These are phyloP conservation scores for Cephus runcator DNA, from an alignment of 2,888 invertebrate genomes.

Conservation along the genomic window DNA sequence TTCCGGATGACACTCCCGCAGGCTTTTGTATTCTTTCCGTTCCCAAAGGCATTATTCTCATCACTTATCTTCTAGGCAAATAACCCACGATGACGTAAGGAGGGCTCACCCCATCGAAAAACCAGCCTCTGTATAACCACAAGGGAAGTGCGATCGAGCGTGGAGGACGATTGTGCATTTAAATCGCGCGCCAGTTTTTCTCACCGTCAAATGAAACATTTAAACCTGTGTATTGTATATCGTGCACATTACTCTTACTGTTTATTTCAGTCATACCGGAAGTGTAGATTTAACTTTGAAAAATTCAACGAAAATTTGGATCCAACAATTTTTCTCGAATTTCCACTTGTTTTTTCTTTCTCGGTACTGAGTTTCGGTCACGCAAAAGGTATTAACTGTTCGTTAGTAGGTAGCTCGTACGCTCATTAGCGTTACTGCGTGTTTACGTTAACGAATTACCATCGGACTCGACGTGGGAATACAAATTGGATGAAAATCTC, in stretches of 20 bases:
- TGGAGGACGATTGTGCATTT: conserved; percentile 20
- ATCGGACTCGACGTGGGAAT: not conserved
- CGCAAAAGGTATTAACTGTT: conserved; percentile 51
- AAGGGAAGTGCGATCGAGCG: conserved; percentile 16
- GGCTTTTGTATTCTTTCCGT: conserved; percentile 36
- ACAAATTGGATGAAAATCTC: not conserved
- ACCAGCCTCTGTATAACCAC: not conserved
- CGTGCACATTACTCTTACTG: not conserved
- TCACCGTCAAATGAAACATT: no score
- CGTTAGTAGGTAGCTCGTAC: conserved; percentile 52
- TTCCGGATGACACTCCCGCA: conserved; percentile 25
- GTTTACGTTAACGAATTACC: not conserved
- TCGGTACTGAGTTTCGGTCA: not conserved
- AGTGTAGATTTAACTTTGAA: not conserved
- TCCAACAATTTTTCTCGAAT: not conserved
- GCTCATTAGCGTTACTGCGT: conserved; percentile 48
- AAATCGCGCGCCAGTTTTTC: no score
- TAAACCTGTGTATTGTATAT: not conserved
- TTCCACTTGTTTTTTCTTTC: not conserved
- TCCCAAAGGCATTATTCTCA: conserved; percentile 44
- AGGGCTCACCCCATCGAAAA: conserved; percentile 1
- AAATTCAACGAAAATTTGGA: not conserved
- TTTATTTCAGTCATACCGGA: not conserved
- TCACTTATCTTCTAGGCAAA: conserved; percentile 49
- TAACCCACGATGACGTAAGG: conserved; percentile 24